Conservation (phyloP, 2,113 vertebrate genomes). For the Sphaerodactylus townsendi region DNA sequence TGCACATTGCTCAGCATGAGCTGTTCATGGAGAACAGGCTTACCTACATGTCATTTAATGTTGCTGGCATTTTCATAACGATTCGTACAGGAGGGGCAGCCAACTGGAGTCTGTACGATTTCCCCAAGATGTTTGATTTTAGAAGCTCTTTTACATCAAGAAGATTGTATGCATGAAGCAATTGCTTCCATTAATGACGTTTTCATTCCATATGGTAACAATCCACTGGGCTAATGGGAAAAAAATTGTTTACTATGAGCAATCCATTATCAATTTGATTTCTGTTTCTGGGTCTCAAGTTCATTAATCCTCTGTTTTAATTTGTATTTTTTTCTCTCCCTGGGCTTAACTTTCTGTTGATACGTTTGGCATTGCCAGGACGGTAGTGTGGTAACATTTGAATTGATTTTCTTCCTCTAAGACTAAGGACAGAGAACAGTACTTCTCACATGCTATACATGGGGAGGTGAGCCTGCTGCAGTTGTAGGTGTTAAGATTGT, state of each 20-base stretch:
- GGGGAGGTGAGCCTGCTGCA: neutral
- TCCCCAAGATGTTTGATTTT: neutral
- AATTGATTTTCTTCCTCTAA: fast-evolving
- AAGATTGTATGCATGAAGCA: neutral
- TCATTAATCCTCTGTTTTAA: neutral
- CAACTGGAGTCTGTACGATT: neutral
- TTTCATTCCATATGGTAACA: neutral
- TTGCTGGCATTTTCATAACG: neutral
- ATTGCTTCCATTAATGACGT: neutral
- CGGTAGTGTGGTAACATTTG: fast-evolving
- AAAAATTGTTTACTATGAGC: slow-evolving; percentile 45
- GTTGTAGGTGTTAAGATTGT: neutral
- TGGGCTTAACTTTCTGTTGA: slow-evolving; percentile 21
- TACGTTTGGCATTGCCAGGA: neutral
- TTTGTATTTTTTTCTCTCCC: neutral
- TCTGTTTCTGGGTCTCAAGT: fast-evolving
- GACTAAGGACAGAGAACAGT: neutral
- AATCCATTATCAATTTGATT: neutral
- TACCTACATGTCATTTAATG: neutral
- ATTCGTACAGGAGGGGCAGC: neutral
- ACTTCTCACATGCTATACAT: neutral
- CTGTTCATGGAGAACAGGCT: neutral
- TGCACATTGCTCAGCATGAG: neutral
- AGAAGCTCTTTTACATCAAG: neutral
- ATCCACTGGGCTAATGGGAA: neutral